Evolutionary conservation across 2,797 vertebrate species (phyloP), one percentile per base, ranked within the genome.

Genomic region (Thalassophryne amazonica): DNA sequence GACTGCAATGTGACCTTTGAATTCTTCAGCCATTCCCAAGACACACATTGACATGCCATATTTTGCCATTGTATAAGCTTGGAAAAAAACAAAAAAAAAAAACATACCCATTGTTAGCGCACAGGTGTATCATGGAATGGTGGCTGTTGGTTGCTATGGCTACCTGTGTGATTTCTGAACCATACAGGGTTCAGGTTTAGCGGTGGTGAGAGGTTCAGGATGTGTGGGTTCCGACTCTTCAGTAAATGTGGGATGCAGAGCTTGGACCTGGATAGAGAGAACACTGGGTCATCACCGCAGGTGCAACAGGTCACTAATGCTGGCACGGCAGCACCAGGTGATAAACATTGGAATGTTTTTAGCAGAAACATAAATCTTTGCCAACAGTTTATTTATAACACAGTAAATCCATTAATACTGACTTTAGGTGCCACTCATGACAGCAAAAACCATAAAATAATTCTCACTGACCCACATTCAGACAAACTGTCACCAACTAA

Each of bases 21-120:
- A 99, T 88, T 99, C 96, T 77, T 99, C 94, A 1, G 96, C 92
- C 95, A 99, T 98, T 50, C 96, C 97, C 73, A 99, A 88, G 25
- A 98, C 95, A 36, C 95, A 99, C 95, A 99, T 98, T 54, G 97
- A 99, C 96, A 98, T 98, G 5, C 96, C 96, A 7, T 98, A 99
- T 66, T 98, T 99, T 7, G 95, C 95, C 87, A 99, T 97, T 0
- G 96, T 98, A 46, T 99, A 99, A 1, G 96, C 96, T 98, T 62
- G 2, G 7, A 20, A 36, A 6, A 16, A 30, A 32, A 25, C 1
- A 23, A 24, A n/a, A 14, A 5, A 36, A 27, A 18, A 3, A 21
- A 2, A 11, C 3, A 22, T 7, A 11, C 1, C 0, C 5, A 7
- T 53, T 5, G 13, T 5, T 3, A 2, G 13, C 3, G 30, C 7